These are phyloP conservation scores for Indri indri DNA, from an alignment of 2,113 vertebrate species.

Conservation along the genomic window DNA sequence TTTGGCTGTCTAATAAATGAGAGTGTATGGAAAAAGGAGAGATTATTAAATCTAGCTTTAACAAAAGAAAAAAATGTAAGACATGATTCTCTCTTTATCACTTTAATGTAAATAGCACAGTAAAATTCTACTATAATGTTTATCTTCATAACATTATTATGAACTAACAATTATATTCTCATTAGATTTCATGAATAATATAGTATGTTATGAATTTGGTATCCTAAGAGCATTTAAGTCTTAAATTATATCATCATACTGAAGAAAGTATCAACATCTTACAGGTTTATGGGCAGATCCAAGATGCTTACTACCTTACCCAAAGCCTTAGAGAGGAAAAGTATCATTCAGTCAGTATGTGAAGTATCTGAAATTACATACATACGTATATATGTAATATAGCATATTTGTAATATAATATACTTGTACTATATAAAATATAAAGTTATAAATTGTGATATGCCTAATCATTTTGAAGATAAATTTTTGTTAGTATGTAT, in stretches of 20 bases:
- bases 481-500: constrained; percentile 42
- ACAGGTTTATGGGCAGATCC: background rate
- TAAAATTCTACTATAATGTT: background rate
- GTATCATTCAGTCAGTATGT: background rate
- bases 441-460: constrained; percentile 62
- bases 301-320: background rate
- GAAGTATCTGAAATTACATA: background rate
- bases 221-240: background rate
- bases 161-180: background rate
- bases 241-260: background rate
- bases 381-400: background rate
- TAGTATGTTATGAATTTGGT: background rate
- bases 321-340: background rate
- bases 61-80: background rate
- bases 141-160: background rate
- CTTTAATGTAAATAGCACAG: background rate
- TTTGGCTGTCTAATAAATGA: background rate
- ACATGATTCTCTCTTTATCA: background rate
- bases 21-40: background rate
- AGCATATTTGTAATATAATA: background rate
- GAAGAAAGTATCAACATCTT: background rate
- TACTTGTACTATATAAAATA: background rate
- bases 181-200: background rate
- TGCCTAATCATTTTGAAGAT: constrained; percentile 3
- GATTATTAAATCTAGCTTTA: background rate